Percentiles rank a stretch among this genome's conserved stretches.
Conservation (phyloP, 2,113 vertebrate species). For the Psophia crepitans region DNA sequence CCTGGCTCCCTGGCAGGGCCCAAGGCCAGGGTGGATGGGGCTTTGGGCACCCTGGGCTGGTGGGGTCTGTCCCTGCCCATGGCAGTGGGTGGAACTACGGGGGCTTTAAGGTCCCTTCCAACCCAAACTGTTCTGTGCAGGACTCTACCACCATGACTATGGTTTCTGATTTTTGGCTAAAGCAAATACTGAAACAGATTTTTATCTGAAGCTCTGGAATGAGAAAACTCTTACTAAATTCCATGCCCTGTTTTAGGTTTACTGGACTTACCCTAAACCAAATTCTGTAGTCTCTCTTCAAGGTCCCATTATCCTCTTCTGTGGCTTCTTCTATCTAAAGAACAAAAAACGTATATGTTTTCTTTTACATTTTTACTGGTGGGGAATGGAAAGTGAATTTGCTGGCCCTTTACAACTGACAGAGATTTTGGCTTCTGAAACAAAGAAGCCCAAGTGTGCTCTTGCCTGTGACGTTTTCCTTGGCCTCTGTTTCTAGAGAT, state of each 20-base stretch:
- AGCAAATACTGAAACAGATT: background rate
- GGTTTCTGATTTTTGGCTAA: background rate
- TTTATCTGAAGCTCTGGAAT: background rate
- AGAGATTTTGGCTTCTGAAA: background rate
- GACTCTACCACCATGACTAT: background rate
- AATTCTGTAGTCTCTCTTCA: background rate
- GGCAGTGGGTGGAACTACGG: no score
- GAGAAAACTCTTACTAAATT: background rate
- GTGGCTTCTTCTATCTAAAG: background rate
- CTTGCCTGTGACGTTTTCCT: background rate
- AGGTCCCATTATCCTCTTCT: background rate
- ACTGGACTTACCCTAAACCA: background rate
- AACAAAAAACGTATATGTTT: background rate
- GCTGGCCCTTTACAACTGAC: background rate
- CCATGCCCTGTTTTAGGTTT: background rate
- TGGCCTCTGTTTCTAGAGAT: background rate
- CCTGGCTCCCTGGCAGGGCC: no score
- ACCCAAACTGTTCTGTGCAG: no score
- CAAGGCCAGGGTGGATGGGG: no score
- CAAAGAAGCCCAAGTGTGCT: background rate
- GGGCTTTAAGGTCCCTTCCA: no score
- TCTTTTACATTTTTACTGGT: background rate
- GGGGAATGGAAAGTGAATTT: background rate
- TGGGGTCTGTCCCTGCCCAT: no score
- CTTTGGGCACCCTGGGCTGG: no score